These are phyloP conservation scores for Tricholaema leucomelas DNA, from an alignment of 2,113 vertebrate genomes.

Conservation along the genomic window DNA sequence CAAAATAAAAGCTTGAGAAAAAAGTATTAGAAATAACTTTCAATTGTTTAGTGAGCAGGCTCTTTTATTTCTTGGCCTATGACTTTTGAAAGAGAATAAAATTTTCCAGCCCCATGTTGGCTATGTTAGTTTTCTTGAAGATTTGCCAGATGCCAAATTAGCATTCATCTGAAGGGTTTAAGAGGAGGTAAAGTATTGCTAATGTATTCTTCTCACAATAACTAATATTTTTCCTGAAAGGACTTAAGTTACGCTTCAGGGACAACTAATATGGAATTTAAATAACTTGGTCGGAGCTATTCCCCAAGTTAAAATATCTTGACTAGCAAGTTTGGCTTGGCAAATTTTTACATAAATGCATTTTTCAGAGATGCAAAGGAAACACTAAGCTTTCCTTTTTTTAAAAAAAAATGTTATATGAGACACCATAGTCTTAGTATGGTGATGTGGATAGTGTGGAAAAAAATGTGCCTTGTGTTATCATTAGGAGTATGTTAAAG, in stretches of 20 bases:
- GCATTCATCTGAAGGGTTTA: slow-evolving; percentile 1
- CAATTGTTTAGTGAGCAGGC: background rate
- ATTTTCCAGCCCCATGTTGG: slow-evolving; percentile 25
- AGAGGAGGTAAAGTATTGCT: background rate
- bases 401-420: background rate
- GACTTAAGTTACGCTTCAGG: slow-evolving; percentile 12
- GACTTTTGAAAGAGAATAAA: background rate
- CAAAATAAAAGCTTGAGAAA: background rate
- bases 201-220: background rate
- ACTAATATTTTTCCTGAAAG: background rate
- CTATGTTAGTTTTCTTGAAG: slow-evolving; percentile 27
- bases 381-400: background rate
- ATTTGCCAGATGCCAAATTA: slow-evolving; percentile 3
- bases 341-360: slow-evolving; percentile 7
- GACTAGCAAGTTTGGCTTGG: slow-evolving; percentile 39
- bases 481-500: background rate
- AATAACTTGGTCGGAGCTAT: slow-evolving; percentile 4
- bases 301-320: slow-evolving; percentile 37
- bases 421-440: background rate
- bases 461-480: slow-evolving; percentile 11
- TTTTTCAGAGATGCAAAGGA: slow-evolving; percentile 34
- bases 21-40: background rate
- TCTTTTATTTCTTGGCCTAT: background rate
- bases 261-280: slow-evolving; percentile 25
- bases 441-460: background rate